Evolutionary conservation across 2,888 invertebrate species (phyloP), one percentile per base, ranked within the genome.

Genomic region (Eupithecia vulgata): DNA sequence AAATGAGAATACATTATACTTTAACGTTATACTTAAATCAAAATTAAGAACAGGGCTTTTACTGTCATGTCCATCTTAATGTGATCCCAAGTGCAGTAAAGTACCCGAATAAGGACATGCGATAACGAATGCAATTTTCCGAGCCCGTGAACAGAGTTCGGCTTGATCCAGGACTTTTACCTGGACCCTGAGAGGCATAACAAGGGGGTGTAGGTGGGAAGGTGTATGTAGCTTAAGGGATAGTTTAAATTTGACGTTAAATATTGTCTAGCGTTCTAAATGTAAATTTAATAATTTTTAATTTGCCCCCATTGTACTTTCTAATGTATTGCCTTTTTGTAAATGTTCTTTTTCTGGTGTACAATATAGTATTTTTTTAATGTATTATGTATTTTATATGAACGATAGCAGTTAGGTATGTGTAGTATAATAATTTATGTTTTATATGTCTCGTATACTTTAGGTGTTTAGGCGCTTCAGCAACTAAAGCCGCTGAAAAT

Each of bases 111-210:
- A 89, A 90, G 91, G 90, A 90, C 90, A 91, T 88, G 89, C 91
- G 93, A 93, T 94, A 93, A 93, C 93, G 93, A 94, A 94, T 93
- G 94, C 94, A 94, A 94, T 94, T 94, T 94, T 93, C 93, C 94
- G 87, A 88, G 85, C 89, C 90, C 86, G 83, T 90, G 93, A 90
- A 88, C 94, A 91, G 89, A 90, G 92, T 92, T 93, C 89, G 91
- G 92, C 90, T 84, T 81, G 86, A 87, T 85, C 86, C 87, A 76
- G 82, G 81, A 88, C 84, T 85, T 81, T 83, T 86, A 88, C 88
- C 89, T 88, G 80, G 76, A 74, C 69, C 75, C 76, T 74, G 76
- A 75, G 65, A 48, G 66, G 73, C 73, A 79, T 76, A 76, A 78
- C 73, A 75, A 25, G 25, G 57, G 21, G 25, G 0, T 13, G 25